phyloP scores from a whole-genome alignment of 2,888 invertebrate genomes.

The Meloe dianella region DNA sequence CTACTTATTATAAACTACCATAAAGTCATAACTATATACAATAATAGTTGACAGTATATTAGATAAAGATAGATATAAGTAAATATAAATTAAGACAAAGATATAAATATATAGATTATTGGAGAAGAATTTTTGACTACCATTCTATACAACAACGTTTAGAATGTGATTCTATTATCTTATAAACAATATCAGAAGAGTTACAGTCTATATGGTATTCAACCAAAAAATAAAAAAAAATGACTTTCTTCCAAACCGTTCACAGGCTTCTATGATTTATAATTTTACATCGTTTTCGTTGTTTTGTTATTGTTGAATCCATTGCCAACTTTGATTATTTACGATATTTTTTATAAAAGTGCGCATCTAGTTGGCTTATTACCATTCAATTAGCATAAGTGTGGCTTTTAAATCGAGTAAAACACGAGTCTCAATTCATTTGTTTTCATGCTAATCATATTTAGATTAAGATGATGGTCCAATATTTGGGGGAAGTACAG shows the following conservation, averaged over 20 bases:
- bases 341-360: neutral
- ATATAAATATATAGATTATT: neutral
- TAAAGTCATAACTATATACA: conserved; percentile 10
- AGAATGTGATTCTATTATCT: neutral
- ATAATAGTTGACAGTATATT: neutral
- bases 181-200: neutral
- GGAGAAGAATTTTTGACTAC: neutral
- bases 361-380: conserved; percentile 6
- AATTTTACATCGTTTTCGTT: too few relatives aligned
- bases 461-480: neutral
- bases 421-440: neutral
- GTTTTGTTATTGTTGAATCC: neutral
- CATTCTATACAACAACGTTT: neutral
- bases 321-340: neutral
- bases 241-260: neutral
- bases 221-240: neutral
- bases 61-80: neutral
- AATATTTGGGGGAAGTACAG: neutral
- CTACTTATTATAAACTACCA: conserved; percentile 1
- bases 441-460: conserved; percentile 1
- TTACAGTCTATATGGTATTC: neutral
- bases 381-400: conserved; percentile 27
- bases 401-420: conserved; percentile 15
- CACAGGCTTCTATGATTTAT: neutral
- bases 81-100: neutral